These are phyloP conservation scores for Orthonevra nobilis DNA, from an alignment of 2,888 invertebrate species.

Conservation along the genomic window DNA sequence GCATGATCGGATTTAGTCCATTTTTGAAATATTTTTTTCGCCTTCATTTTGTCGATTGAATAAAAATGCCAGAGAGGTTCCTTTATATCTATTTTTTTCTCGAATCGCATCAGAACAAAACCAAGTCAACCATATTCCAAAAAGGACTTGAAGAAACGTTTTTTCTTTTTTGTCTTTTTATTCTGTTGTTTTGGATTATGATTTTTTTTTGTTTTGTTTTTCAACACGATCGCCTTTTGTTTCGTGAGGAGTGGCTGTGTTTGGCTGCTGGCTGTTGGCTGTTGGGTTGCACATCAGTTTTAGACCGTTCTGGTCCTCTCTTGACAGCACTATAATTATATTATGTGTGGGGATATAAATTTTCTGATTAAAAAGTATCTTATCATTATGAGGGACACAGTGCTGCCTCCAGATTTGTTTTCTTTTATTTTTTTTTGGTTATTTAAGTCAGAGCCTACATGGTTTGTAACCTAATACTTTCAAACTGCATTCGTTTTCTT, in stretches of 20 bases:
- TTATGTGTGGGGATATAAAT: constrained; percentile 77
- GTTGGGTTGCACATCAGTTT: constrained; percentile 43
- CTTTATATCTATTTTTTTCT: constrained; percentile 44
- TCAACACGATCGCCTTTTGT: constrained; percentile 57
- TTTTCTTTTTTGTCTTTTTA: constrained; percentile 20
- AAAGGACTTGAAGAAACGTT: constrained; percentile 49
- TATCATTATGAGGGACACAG: constrained; percentile 78
- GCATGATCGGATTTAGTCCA: constrained; percentile 56
- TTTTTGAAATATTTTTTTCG: constrained; percentile 31
- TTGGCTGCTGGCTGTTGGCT: no score
- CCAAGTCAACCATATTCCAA: constrained; percentile 33
- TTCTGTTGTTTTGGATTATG: constrained; percentile 25
- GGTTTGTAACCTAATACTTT: constrained; percentile 61
- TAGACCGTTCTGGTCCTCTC: constrained; percentile 53
- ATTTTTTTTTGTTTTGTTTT: constrained; percentile 33
- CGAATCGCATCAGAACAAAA: constrained; percentile 35
- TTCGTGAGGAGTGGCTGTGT: constrained; percentile 58
- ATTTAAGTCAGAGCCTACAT: background rate
- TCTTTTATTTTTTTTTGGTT: constrained; percentile 13
- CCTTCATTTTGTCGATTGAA: constrained; percentile 68
- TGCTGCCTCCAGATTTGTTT: constrained; percentile 24
- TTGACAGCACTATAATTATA: constrained; percentile 80
- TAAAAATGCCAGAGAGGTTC: constrained; percentile 69
- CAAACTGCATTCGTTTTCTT: constrained; percentile 40
- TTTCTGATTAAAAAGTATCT: constrained; percentile 80